Conservation (phyloP, 1,140 invertebrate species). For the Branchinecta lindahli region DNA sequence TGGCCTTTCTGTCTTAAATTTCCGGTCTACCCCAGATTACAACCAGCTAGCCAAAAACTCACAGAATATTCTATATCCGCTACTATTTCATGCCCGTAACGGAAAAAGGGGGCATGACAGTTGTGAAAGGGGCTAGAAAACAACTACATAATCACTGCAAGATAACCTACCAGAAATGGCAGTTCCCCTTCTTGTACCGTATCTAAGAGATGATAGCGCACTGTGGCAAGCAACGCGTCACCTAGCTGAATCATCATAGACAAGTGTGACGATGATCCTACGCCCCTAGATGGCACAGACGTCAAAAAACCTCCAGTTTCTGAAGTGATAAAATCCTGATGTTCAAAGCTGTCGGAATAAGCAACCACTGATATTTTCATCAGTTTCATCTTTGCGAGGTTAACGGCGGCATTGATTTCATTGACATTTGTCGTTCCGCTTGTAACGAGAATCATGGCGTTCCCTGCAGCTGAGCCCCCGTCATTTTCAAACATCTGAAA, state of each 20-base stretch:
- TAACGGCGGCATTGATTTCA: slow-evolving; percentile 16
- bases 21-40: no score
- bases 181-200: neutral
- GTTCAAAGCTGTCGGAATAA: slow-evolving; percentile 20
- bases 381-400: slow-evolving; percentile 17
- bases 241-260: slow-evolving; percentile 21
- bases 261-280: slow-evolving; percentile 26
- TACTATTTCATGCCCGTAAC: no score
- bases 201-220: slow-evolving; percentile 11
- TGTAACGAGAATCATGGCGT: slow-evolving; percentile 39
- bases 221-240: slow-evolving; percentile 17
- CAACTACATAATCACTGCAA: no score
- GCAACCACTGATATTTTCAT: slow-evolving; percentile 18
- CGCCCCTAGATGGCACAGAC: slow-evolving; percentile 24
- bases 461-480: slow-evolving; percentile 32
- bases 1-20: no score
- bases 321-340: neutral
- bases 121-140: no score
- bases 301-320: slow-evolving; percentile 26
- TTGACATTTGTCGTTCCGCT: slow-evolving; percentile 17
- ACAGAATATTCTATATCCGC: no score
- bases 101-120: no score
- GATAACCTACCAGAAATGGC: neutral
- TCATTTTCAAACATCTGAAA: slow-evolving; percentile 35
- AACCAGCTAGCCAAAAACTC: no score